Conservation (phyloP, 92 coral and sea anemone genomes). For the Blastomussa wellsi region DNA sequence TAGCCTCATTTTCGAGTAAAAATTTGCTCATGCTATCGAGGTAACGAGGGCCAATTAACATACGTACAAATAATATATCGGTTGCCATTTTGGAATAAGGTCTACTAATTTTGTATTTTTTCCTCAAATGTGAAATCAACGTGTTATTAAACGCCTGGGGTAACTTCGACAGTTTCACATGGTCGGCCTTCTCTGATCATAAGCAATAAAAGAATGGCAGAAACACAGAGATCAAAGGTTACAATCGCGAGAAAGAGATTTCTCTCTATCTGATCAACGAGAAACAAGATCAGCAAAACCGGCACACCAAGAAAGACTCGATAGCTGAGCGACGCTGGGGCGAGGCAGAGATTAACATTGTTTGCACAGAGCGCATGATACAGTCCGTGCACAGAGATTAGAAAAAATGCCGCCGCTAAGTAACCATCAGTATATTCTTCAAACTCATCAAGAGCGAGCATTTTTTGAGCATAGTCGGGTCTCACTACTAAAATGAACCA, state of each 20-base stretch:
- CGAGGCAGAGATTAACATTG: conserved; percentile 3
- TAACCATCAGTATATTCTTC: not conserved
- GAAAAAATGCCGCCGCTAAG: not conserved
- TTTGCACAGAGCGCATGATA: conserved; percentile 18
- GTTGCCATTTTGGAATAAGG: too few relatives aligned
- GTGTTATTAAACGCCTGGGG: not conserved
- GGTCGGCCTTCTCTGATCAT: not conserved
- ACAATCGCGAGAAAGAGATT: conserved; percentile 9
- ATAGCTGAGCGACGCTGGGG: not conserved
- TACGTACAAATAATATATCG: too few relatives aligned
- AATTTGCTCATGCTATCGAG: too few relatives aligned
- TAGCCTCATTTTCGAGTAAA: too few relatives aligned
- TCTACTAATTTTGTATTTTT: too few relatives aligned
- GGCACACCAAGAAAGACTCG: not conserved
- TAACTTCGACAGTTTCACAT: not conserved
- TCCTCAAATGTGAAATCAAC: not conserved
- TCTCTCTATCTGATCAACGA: conserved; percentile 13
- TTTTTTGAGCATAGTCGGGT: conserved; percentile 5
- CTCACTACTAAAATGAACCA: conserved; percentile 16
- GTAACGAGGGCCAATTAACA: too few relatives aligned
- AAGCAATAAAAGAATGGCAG: not conserved
- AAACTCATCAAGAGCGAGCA: not conserved
- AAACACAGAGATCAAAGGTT: not conserved
- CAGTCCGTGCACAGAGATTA: conserved; percentile 7
- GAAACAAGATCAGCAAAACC: conserved; percentile 14